phyloP scores from a whole-genome alignment of 2,113 vertebrate genomes.

The Zapornia atra region DNA sequence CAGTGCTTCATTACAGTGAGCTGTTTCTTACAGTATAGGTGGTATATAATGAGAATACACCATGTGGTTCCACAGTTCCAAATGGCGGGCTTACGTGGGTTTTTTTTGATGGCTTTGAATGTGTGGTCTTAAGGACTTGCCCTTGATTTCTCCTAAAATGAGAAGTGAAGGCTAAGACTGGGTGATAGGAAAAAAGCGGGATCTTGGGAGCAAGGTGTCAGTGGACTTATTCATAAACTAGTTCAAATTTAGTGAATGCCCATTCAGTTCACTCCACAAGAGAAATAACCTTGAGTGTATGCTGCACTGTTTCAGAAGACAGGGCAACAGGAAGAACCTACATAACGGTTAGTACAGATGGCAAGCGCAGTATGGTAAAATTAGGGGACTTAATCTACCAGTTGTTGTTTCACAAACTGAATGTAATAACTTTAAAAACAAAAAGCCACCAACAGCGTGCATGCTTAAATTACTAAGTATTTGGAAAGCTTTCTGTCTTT shows the following conservation, averaged over 20 bases:
- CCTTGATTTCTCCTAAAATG: neutral
- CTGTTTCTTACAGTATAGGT: neutral
- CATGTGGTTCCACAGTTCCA: neutral
- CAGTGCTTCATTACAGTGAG: too few relatives aligned
- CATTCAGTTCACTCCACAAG: neutral
- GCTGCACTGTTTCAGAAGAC: neutral
- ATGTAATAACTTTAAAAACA: neutral
- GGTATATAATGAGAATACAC: neutral
- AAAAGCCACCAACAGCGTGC: too few relatives aligned
- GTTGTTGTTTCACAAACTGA: neutral
- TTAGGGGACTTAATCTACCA: neutral
- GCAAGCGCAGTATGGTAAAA: neutral
- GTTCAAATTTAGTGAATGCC: neutral
- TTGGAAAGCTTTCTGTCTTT: neutral
- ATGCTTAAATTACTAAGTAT: neutral
- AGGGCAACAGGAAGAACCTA: neutral
- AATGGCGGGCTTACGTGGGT: neutral
- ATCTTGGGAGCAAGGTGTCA: neutral
- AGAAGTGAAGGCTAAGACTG: neutral
- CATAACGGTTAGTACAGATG: neutral
- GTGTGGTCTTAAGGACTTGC: neutral
- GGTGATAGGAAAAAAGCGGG: neutral
- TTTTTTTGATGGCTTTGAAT: neutral
- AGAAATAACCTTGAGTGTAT: neutral
- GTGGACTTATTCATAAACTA: neutral